A percentile compares a stretch with the other conserved stretches of the same genome.
Evolutionary conservation across 2,797 vertebrate genomes (phyloP).

Genomic region (Gallirallus australis): DNA sequence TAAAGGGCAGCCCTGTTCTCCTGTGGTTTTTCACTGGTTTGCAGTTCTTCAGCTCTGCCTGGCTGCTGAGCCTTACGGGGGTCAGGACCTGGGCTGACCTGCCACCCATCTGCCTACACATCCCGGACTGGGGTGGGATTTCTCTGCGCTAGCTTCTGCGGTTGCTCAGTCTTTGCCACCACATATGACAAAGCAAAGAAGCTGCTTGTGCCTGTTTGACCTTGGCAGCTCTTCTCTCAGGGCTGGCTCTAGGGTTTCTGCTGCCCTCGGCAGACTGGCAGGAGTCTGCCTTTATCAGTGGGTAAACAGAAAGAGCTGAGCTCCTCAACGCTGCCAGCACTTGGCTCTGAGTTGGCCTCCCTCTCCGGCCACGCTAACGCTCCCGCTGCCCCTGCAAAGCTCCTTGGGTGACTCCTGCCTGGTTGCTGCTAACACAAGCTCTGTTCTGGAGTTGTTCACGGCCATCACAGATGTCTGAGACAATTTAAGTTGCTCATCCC

Average conservation of each 20-base stretch:
- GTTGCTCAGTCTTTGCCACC: neutral
- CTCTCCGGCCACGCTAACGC: neutral
- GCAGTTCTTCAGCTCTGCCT: neutral
- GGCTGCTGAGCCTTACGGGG: neutral
- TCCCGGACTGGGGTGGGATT: neutral
- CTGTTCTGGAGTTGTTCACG: neutral
- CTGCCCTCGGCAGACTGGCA: slow-evolving; percentile 58
- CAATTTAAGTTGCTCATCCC: neutral
- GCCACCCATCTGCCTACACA: neutral
- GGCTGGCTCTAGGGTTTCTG: slow-evolving; percentile 45
- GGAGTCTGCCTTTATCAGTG: slow-evolving; percentile 50
- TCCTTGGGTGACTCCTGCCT: neutral
- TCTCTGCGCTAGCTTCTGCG: fast-evolving
- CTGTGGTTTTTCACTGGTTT: neutral
- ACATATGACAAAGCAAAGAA: neutral
- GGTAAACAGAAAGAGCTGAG: neutral
- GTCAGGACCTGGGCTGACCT: neutral
- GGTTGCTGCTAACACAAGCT: neutral
- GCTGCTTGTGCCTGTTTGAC: neutral
- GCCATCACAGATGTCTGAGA: neutral
- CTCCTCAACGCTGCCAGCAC: neutral
- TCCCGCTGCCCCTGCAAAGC: neutral
- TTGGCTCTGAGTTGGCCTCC: neutral
- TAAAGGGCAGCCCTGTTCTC: slow-evolving; percentile 35
- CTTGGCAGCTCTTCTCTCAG: slow-evolving; percentile 26